These are phyloP conservation scores for Andrena fulva DNA, from an alignment of 2,888 invertebrate species.

Conservation along the genomic window DNA sequence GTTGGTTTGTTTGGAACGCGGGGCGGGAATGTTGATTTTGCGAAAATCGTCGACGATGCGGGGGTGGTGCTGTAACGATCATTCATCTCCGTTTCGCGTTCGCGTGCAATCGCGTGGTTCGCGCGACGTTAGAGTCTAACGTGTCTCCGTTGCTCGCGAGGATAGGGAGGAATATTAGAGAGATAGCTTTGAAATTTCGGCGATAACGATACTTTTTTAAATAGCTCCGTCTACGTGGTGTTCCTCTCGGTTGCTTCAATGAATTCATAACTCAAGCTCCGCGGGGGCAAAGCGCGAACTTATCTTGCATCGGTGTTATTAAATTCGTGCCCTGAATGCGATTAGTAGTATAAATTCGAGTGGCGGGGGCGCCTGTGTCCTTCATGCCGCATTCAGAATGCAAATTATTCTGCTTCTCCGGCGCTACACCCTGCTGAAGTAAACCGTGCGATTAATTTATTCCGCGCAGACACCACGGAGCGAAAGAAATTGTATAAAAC, in stretches of 20 bases:
- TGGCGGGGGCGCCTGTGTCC: neutral
- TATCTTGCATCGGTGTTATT: slow-evolving; percentile 11
- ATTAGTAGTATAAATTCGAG: slow-evolving; percentile 24
- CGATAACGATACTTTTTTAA: neutral
- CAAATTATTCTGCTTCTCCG: slow-evolving; percentile 2
- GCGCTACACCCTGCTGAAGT: neutral
- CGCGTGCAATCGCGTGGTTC: neutral
- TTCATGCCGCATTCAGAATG: slow-evolving; percentile 14
- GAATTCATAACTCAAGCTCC: neutral
- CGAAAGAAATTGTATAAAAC: neutral
- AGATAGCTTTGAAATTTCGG: too few species aligned
- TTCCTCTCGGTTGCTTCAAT: neutral
- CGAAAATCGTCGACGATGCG: slow-evolving; percentile 7
- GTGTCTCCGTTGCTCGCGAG: too few species aligned
- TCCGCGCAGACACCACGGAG: neutral
- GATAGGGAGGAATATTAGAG: too few species aligned
- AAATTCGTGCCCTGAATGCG: slow-evolving; percentile 24
- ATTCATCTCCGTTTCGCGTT: neutral
- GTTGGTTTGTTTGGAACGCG: neutral
- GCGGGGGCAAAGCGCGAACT: neutral
- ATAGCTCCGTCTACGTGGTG: neutral
- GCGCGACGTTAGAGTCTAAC: neutral
- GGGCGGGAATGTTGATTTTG: slow-evolving; percentile 4
- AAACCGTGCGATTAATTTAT: neutral
- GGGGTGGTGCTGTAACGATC: neutral